Conservation (phyloP, 2,113 vertebrate species). For the Coturnix japonica region DNA sequence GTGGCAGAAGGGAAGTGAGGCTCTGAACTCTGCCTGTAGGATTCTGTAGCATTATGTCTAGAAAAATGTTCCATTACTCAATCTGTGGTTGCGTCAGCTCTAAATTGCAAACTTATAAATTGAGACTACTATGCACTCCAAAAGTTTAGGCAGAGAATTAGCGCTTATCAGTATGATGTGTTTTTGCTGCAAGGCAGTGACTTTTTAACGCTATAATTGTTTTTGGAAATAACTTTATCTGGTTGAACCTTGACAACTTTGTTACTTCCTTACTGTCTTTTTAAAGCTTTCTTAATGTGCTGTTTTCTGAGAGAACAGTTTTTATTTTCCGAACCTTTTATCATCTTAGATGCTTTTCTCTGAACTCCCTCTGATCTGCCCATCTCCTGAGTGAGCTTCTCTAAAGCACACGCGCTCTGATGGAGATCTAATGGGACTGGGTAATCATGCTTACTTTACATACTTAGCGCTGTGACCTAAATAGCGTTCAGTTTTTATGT, state of each 20-base stretch:
- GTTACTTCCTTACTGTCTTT: background rate
- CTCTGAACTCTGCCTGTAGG: background rate
- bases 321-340: conserved; percentile 44
- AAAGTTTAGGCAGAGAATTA: background rate
- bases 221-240: background rate
- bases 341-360: conserved; percentile 26
- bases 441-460: conserved; percentile 44
- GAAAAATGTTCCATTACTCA: background rate
- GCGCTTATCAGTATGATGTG: background rate
- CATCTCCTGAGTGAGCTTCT: conserved; percentile 14
- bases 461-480: conserved; percentile 43
- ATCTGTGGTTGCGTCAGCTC: background rate
- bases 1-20: background rate
- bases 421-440: background rate
- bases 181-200: background rate
- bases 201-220: background rate
- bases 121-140: background rate
- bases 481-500: conserved; percentile 5
- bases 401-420: background rate
- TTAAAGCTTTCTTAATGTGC: background rate
- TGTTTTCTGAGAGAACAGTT: background rate
- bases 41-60: background rate
- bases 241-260: background rate
- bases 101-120: background rate
- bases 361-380: conserved; percentile 37